A percentile compares a stretch with the other conserved stretches of the same genome.
These are phyloP conservation scores for Crotophaga sulcirostris DNA, from an alignment of 2,113 vertebrate species.

Conservation along the genomic window DNA sequence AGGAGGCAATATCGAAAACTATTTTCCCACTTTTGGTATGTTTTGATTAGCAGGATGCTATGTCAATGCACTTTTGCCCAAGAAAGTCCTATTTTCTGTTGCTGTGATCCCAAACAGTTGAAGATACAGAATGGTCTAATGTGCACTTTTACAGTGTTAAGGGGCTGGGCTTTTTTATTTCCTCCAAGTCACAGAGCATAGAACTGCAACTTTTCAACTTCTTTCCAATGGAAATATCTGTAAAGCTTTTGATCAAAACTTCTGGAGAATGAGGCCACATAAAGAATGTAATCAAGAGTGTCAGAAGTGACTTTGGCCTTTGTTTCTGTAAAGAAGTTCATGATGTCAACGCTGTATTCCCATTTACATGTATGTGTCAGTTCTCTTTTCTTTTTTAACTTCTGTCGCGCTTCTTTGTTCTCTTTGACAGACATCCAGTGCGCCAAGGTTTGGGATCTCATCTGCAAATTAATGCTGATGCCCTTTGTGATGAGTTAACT, in stretches of 20 bases:
- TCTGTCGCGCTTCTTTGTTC: not conserved
- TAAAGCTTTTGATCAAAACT: not conserved
- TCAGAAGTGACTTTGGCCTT: not conserved
- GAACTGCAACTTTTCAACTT: not conserved
- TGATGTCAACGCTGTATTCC: not conserved
- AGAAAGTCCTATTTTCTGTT: not conserved
- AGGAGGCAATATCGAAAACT: not conserved
- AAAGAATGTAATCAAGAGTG: not conserved
- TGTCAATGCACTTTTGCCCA: not conserved
- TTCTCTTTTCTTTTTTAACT: not conserved
- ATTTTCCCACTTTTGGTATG: not conserved
- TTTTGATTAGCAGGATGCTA: not conserved
- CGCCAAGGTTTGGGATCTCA: conserved; percentile 61
- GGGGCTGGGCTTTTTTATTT: not conserved
- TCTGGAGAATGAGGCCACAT: not conserved
- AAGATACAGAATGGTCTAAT: not conserved
- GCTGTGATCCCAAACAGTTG: not conserved
- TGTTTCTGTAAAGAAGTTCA: not conserved
- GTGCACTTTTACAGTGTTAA: not conserved
- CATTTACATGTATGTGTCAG: not conserved
- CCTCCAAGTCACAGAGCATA: not conserved
- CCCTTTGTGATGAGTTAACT: conserved; percentile 84
- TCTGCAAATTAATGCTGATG: conserved; percentile 75
- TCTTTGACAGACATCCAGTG: conserved; percentile 65
- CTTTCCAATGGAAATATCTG: not conserved